Conservation (phyloP, 2,888 invertebrate genomes). For the Neoscelio sp. region DNA sequence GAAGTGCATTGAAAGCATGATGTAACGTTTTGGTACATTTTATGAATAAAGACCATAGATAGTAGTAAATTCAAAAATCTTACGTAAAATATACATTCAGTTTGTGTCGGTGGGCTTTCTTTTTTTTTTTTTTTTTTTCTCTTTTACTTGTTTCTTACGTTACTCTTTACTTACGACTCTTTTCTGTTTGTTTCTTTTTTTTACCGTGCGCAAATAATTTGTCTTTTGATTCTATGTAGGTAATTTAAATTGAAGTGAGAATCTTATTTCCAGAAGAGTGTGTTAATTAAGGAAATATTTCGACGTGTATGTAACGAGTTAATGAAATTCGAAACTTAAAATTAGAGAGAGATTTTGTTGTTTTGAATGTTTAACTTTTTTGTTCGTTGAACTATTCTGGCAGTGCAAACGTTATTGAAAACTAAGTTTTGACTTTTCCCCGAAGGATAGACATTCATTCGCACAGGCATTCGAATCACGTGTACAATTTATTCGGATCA, state of each 20-base stretch:
- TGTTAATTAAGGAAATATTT: too few relatives aligned
- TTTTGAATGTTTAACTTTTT: neutral
- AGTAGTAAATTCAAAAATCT: too few relatives aligned
- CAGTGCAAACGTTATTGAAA: too few relatives aligned
- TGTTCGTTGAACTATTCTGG: too few relatives aligned
- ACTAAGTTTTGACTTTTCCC: conserved; percentile 5
- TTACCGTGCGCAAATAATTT: conserved; percentile 36
- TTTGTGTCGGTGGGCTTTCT: conserved; percentile 82
- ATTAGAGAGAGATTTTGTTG: conserved; percentile 17
- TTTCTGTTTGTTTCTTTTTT: conserved; percentile 18
- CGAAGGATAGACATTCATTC: conserved; percentile 15
- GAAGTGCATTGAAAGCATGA: too few relatives aligned
- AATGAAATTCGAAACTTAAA: conserved; percentile 32
- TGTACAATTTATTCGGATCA: conserved; percentile 4
- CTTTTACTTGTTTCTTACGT: conserved; percentile 11
- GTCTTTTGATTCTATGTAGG: conserved; percentile 2
- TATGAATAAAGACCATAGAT: too few relatives aligned
- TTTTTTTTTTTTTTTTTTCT: conserved; percentile 64
- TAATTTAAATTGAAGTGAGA: conserved; percentile 7
- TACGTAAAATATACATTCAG: too few relatives aligned
- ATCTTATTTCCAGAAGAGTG: neutral
- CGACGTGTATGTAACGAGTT: too few relatives aligned
- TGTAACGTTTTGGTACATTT: too few relatives aligned
- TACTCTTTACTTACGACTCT: conserved; percentile 46
- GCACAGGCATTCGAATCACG: conserved; percentile 15